Conservation (phyloP, 2,797 vertebrate species). For the Antennarius maculatus region DNA sequence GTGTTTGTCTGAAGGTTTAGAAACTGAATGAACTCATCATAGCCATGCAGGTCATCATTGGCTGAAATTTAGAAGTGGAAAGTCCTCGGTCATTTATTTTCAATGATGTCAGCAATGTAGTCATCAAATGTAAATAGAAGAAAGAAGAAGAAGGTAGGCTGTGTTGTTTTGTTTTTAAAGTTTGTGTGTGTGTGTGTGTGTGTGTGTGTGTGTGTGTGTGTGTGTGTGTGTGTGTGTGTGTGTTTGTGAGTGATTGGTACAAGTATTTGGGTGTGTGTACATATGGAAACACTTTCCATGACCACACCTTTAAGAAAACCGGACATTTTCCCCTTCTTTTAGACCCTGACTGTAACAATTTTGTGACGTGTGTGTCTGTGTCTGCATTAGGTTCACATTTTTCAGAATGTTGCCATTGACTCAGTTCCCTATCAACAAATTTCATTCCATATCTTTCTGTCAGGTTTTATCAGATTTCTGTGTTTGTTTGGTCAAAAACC, state of each 20-base stretch:
- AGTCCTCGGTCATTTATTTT: conserved; percentile 34
- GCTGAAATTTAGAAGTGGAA: conserved; percentile 40
- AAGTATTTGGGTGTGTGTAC: neutral
- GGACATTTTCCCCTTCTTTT: conserved; percentile 33
- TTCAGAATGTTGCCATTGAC: no score
- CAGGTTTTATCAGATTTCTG: no score
- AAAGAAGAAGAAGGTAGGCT: neutral
- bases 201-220: no score
- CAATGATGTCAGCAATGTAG: conserved; percentile 24
- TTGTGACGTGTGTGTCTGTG: conserved; percentile 11
- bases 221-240: no score
- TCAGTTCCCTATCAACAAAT: no score
- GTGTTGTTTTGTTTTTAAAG: conserved; percentile 21
- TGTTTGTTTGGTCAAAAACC: no score
- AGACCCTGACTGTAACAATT: conserved; percentile 19
- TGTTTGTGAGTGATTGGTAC: neutral
- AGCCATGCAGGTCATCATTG: conserved; percentile 25
- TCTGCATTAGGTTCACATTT: conserved; percentile 10
- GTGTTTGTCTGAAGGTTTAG: conserved; percentile 17
- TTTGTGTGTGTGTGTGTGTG: conserved; percentile 1
- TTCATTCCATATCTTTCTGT: no score
- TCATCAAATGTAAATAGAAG: neutral
- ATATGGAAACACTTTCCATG: conserved; percentile 57
- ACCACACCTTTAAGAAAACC: conserved; percentile 60
- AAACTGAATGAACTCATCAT: conserved; percentile 52